These are phyloP conservation scores for Ornithoptera priamus DNA, from an alignment of 2,888 invertebrate species.

Conservation along the genomic window DNA sequence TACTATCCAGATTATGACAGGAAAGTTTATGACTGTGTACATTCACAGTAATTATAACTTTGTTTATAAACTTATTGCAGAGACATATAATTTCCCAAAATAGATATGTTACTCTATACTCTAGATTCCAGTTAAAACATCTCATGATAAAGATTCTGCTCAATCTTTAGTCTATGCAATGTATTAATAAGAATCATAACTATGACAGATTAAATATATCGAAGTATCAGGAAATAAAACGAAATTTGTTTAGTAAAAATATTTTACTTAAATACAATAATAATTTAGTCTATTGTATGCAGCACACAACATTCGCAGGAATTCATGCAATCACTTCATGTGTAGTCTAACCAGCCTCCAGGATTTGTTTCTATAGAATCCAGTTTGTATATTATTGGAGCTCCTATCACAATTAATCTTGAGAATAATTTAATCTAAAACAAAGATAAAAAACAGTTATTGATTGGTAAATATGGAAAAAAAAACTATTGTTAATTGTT, in stretches of 20 bases:
- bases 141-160: no score
- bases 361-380: constrained; percentile 7
- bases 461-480: no score
- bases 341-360: constrained; percentile 28
- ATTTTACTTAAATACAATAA: constrained; percentile 63
- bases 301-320: constrained; percentile 47
- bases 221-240: constrained; percentile 12
- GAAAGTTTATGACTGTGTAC: no score
- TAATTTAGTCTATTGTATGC: constrained; percentile 66
- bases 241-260: constrained; percentile 26
- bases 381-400: constrained; percentile 30
- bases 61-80: no score
- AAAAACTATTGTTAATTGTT: no score
- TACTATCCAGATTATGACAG: no score
- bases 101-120: no score
- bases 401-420: constrained; percentile 31
- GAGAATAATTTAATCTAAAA: constrained; percentile 40
- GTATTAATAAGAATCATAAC: not conserved
- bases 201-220: not conserved
- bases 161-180: not conserved
- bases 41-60: no score
- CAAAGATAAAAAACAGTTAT: constrained; percentile 29
- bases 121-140: no score
- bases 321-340: constrained; percentile 39
- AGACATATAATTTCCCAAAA: no score